phyloP scores from a whole-genome alignment of 2,797 vertebrate species.

The Gallinago nigripennis region DNA sequence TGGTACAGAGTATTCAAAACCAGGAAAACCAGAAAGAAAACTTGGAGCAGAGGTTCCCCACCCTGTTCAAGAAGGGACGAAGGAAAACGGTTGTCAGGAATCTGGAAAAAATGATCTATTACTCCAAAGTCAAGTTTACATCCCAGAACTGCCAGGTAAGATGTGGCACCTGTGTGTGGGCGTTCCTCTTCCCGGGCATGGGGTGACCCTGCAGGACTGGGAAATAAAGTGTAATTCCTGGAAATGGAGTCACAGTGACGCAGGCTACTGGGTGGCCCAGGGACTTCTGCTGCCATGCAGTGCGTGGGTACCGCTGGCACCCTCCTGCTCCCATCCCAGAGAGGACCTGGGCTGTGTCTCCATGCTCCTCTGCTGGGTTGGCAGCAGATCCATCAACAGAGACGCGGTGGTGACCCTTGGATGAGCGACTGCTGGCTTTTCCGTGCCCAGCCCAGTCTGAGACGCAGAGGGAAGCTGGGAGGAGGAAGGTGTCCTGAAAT shows the following conservation, averaged over 20 bases:
- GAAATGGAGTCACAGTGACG: background rate
- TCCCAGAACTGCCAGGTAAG: slow-evolving; percentile 92
- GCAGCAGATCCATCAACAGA: background rate
- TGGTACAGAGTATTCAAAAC: slow-evolving; percentile 49
- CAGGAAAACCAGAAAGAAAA: slow-evolving; percentile 78
- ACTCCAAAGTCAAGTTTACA: slow-evolving; percentile 92
- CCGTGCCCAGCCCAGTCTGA: background rate
- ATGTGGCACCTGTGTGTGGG: background rate
- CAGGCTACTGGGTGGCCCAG: fast-evolving
- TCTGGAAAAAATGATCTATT: slow-evolving; percentile 91
- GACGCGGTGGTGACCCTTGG: background rate
- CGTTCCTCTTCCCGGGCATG: fast-evolving
- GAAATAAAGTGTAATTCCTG: background rate
- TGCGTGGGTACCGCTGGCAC: background rate
- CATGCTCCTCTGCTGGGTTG: background rate
- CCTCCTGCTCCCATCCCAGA: background rate
- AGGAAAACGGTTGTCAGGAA: slow-evolving; percentile 90
- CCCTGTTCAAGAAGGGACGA: slow-evolving; percentile 82
- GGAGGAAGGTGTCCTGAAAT: background rate
- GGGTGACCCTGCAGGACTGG: background rate
- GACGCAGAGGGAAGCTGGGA: background rate
- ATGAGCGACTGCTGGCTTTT: background rate
- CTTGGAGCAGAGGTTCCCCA: slow-evolving; percentile 86
- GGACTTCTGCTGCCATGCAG: background rate
- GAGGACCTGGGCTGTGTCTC: background rate